Conservation (phyloP, 2,113 vertebrate genomes). For the Nothobranchius kuhntae region DNA sequence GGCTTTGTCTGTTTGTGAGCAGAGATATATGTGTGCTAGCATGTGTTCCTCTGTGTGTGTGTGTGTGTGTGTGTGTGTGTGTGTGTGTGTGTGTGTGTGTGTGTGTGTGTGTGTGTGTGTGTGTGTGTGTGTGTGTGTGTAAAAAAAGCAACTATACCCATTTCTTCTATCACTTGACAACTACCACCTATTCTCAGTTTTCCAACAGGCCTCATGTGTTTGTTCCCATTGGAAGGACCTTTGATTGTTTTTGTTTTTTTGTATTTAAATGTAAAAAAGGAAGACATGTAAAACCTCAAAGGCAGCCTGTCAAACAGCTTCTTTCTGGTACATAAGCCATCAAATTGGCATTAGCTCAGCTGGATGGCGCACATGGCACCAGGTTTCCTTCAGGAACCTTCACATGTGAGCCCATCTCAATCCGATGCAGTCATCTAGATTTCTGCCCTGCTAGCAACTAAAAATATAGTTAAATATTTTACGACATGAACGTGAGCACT, state of each 20-base stretch:
- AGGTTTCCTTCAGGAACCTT: constrained; percentile 1
- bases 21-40: constrained; percentile 37
- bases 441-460: not conserved
- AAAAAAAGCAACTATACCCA: constrained; percentile 67
- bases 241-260: not conserved
- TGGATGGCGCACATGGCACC: not conserved
- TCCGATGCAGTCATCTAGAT: not conserved
- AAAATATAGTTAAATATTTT: not conserved
- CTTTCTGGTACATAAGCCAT: not conserved
- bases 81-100: constrained; percentile 60
- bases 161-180: constrained; percentile 58
- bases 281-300: not conserved
- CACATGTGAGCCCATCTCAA: not conserved
- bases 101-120: constrained; percentile 60
- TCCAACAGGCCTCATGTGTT: constrained; percentile 16
- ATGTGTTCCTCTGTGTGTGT: constrained; percentile 23
- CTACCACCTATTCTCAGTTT: constrained; percentile 53
- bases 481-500: not conserved
- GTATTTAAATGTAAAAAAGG: constrained; percentile 10
- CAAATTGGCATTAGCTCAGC: not conserved
- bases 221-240: not conserved
- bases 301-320: not conserved
- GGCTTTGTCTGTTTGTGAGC: constrained; percentile 72
- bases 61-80: constrained; percentile 38
- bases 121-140: constrained; percentile 60